A percentile compares a stretch with the other conserved stretches of the same genome.
Evolutionary conservation across 2,797 vertebrate genomes (phyloP).

Genomic region (Alauda arvensis): DNA sequence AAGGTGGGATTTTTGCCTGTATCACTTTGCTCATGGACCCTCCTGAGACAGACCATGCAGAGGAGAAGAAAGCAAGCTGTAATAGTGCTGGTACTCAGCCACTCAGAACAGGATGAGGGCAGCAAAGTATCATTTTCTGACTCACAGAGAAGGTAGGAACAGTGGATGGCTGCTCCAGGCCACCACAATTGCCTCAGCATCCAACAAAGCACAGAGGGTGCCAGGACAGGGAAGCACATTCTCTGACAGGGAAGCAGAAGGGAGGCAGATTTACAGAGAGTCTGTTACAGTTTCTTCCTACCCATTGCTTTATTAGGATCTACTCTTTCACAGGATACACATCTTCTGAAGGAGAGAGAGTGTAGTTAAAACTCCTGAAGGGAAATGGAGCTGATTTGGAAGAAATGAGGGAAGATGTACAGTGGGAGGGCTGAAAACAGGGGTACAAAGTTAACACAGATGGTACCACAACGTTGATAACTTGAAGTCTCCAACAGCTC

Average conservation of each 20-base stretch:
- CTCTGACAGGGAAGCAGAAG: not conserved
- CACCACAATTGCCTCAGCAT: not conserved
- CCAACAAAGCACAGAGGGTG: not conserved
- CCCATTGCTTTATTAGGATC: not conserved
- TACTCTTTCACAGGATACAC: not conserved
- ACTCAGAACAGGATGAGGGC: not conserved
- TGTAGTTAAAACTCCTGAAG: not conserved
- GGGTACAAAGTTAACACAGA: not conserved
- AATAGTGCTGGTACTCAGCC: not conserved
- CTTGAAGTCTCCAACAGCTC: not conserved
- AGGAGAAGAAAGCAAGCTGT: not conserved
- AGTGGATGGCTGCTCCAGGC: not conserved
- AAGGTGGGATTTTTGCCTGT: not conserved
- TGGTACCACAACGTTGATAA: not conserved
- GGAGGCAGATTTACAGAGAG: rapidly evolving
- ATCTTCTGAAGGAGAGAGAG: not conserved
- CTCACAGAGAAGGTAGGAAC: not conserved
- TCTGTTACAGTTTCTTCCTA: not conserved
- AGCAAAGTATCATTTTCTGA: not conserved
- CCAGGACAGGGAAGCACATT: not conserved
- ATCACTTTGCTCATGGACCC: not conserved
- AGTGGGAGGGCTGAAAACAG: not conserved
- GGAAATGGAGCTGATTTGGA: not conserved
- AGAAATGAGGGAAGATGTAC: not conserved
- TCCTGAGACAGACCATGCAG: not conserved